These are phyloP conservation scores for Clupea harengus DNA, from an alignment of 2,113 vertebrate species.

Conservation along the genomic window DNA sequence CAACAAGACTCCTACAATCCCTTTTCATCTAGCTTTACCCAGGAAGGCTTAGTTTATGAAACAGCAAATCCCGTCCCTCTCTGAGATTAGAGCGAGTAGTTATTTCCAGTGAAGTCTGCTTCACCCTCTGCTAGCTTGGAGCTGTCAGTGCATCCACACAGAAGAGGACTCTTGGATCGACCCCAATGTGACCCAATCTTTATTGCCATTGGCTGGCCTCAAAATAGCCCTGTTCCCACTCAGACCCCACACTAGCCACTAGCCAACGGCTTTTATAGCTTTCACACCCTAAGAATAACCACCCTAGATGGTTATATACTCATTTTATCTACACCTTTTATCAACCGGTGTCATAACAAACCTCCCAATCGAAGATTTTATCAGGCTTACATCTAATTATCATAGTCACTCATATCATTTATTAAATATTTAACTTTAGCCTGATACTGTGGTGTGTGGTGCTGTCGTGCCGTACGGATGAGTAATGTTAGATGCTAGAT, in stretches of 20 bases:
- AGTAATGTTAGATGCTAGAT: slow-evolving; percentile 2
- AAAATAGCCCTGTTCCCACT: slow-evolving; percentile 7
- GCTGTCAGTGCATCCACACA: not conserved
- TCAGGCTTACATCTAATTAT: not conserved
- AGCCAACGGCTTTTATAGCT: not conserved
- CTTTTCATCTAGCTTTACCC: not conserved
- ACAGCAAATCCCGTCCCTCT: not conserved
- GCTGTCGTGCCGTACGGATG: not conserved
- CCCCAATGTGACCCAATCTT: slow-evolving; percentile 6
- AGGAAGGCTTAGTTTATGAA: not conserved
- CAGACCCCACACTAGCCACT: not conserved
- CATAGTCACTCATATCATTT: not conserved
- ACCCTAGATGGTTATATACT: not conserved
- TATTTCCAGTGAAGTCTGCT: not conserved
- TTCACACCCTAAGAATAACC: not conserved
- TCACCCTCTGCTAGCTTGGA: not conserved
- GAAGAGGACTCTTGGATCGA: not conserved
- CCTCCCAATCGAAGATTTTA: not conserved
- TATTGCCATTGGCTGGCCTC: slow-evolving; percentile 28
- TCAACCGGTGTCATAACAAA: not conserved
- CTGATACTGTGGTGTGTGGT: not conserved
- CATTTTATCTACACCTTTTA: not conserved
- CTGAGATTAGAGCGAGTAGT: not conserved
- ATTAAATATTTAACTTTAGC: not conserved
- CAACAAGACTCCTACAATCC: not conserved